These are phyloP conservation scores for Rhinatrema bivittatum DNA, from an alignment of 2,797 vertebrate genomes.

Conservation along the genomic window DNA sequence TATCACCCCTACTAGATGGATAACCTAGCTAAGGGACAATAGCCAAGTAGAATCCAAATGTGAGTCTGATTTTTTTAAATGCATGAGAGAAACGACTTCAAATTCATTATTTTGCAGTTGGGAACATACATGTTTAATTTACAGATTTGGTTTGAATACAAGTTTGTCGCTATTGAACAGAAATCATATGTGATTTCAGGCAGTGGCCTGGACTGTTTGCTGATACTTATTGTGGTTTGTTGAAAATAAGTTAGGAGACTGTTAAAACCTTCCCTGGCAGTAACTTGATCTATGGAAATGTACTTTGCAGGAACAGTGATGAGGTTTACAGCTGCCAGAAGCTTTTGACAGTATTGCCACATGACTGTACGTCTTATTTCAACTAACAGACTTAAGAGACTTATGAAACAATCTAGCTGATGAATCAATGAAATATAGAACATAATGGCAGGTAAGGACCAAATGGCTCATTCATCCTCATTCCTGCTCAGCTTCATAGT, in stretches of 20 bases:
- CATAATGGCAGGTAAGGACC: too few relatives aligned
- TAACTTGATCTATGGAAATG: conserved; percentile 62
- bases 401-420: too few relatives aligned
- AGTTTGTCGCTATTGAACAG: conserved; percentile 61
- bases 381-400: too few relatives aligned
- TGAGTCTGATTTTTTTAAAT: conserved; percentile 56
- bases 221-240: conserved; percentile 68
- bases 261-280: conserved; percentile 63
- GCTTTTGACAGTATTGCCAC: conserved; percentile 37
- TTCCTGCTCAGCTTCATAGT: too few relatives aligned
- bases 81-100: conserved; percentile 57
- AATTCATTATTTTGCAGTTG: conserved; percentile 51
- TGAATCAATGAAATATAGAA: too few relatives aligned
- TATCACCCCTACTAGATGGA: conserved; percentile 48
- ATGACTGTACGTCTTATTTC: conserved; percentile 33
- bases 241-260: conserved; percentile 59
- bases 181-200: conserved; percentile 63
- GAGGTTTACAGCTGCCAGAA: conserved; percentile 60
- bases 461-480: too few relatives aligned
- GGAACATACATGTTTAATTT: too few relatives aligned
- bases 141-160: conserved; percentile 67
- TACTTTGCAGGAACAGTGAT: conserved; percentile 57
- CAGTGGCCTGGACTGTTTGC: conserved; percentile 62
- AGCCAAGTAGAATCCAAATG: conserved; percentile 55
- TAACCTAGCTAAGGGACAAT: conserved; percentile 42